Percentiles rank a stretch among this genome's conserved stretches.
Conservation (phyloP, 1,140 invertebrate genomes). For the Drosophila quadrilineata region DNA sequence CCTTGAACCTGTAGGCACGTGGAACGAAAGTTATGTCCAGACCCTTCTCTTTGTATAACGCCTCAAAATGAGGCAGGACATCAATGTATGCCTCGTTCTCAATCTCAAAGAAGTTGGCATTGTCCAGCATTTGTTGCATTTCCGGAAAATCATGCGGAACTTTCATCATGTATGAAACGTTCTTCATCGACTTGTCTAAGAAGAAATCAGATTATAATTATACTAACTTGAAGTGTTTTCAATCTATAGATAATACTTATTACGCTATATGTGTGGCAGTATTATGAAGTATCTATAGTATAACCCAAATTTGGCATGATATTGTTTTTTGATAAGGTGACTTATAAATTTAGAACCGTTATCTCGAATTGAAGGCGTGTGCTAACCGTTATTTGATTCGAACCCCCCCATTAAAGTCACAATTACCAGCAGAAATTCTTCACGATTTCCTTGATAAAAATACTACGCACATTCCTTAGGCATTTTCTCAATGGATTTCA, state of each 20-base stretch:
- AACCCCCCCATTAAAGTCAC: not conserved
- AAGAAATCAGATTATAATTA: not conserved
- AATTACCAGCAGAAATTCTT: not conserved
- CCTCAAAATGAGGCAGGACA: conserved; percentile 54
- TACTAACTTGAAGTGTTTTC: not conserved
- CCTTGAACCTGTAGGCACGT: conserved; percentile 39
- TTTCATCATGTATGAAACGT: conserved; percentile 61
- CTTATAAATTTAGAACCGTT: not conserved
- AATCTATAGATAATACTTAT: not conserved
- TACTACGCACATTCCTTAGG: not conserved
- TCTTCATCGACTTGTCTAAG: conserved; percentile 47
- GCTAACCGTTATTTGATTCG: not conserved
- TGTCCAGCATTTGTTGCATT: conserved; percentile 58
- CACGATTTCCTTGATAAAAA: conserved; percentile 8
- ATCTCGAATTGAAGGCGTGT: not conserved
- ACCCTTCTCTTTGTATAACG: conserved; percentile 55
- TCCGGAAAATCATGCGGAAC: conserved; percentile 48
- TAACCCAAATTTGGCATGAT: conserved; percentile 8
- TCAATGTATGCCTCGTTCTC: conserved; percentile 60
- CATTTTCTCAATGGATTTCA: not conserved
- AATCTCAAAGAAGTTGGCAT: conserved; percentile 51
- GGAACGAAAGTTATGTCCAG: conserved; percentile 51
- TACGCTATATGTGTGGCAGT: too few relatives aligned
- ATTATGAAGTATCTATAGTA: not conserved
- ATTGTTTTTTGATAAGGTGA: conserved; percentile 16